Base-by-base conservation (phyloP, 1,140 invertebrate species). In the Drosophila funebris region DNA sequence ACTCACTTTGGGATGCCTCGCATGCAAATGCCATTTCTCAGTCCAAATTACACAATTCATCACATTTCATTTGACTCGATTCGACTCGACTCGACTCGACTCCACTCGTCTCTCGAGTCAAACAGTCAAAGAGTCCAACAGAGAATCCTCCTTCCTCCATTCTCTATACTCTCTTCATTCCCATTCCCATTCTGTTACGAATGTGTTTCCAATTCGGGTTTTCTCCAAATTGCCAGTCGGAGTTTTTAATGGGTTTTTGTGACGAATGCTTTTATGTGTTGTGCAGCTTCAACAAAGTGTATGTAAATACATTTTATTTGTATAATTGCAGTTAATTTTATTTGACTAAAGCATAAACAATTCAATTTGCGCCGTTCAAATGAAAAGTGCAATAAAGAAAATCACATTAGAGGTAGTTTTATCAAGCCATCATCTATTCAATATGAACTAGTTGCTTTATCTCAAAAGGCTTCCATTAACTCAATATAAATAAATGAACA, bases 21-120 rank as follows among this genome's bases (percentile, higher is more conserved):
- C 70, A 89, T 80, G 80, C 85, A 90, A 85, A 81, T 85, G 72
- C 76, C 75, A 84, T 83, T 89, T 83, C 71, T 72, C 75, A 75
- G 58, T 67, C 64, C 64, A 90, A 90, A 90, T 90, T 90, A 90
- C 85, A 90, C 85, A 90, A 90, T 90, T 90, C 85, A 90, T 90
- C 85, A 90, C 81, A 90, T 90, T 90, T 90, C 78, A 88, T 88
- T 88, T 83, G 78, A 66, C 67, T 52, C 46, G 62, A 72, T 52
- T 16, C 27, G 39, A 29, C 20, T 27, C 44, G 22, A 27, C 22
- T 48, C 44, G 44, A n/a, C 36, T 50, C 44, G 61, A 71, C 61
- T 18, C 27, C 24, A 29, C 20, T 27, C 46, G 22, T 14, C 13
- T 50, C 46, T 66, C 46, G 64, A 75, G 67, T 78, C 75, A 73